Evolutionary conservation across 2,113 vertebrate species (phyloP), one percentile per base, ranked within the genome.

Genomic region (Chamaea fasciata): DNA sequence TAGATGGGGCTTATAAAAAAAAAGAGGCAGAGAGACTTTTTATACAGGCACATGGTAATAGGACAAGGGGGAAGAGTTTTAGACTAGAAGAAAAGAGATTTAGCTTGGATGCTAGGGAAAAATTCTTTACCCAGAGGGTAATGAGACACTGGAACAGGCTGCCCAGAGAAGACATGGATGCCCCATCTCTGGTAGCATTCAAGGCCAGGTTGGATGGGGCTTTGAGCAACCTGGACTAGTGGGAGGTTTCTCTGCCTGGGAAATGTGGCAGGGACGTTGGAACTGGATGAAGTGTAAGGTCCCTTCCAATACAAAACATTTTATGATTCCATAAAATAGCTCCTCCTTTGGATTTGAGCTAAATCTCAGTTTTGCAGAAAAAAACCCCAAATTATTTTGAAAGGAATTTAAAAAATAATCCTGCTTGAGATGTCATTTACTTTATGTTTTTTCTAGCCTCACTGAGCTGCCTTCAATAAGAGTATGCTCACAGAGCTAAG

Each of bases 401-500:
- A 87, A 89, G 21, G 6, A 59, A 21, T 37, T 87, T 11, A 78
- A 20, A 64, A 75, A 78, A 19, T 44, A 60, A 59, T 78, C 15
- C 16, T 59, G 39, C 39, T 78, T 68, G 52, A 91, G 57, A 27
- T 24, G 71, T 1, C 9, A 24, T 55, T 56, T 42, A 26, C 8
- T 89, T 37, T 10, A 41, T 10, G 49, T 49, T 31, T 65, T n/a
- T 73, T 19, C 53, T 41, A 65, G n/a, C 33, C 26, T 71, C 24
- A 44, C 1, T 63, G 15, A 68, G 33, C 39, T 90, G 33, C 35
- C 12, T 41, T 63, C 35, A 41, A 33, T 56, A 49, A 67, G 3
- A 86, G 8, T 6, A 13, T 0, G 0, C 22, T 69, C 19, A 49
- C 0, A 0, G 41, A 56, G 5, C 52, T 53, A 46, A 75, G 39